These are phyloP conservation scores for Hydriomena furcata DNA, from an alignment of 2,888 invertebrate species.

Conservation along the genomic window DNA sequence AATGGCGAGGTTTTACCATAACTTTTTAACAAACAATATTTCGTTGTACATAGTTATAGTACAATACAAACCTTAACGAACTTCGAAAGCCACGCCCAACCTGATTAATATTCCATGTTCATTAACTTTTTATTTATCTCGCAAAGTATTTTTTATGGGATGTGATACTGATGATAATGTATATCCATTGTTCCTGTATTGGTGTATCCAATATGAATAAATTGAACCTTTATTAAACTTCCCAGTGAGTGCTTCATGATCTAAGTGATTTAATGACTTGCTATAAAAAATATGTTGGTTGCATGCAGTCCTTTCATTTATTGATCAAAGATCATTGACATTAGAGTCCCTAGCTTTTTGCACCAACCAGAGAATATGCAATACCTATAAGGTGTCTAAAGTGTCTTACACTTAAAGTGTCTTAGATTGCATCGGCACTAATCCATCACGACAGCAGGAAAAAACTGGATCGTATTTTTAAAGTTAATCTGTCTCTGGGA, in stretches of 20 bases:
- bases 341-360: constrained; percentile 10
- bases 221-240: constrained; percentile 18
- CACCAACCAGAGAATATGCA: background rate
- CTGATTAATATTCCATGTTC: background rate
- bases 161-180: background rate
- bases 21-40: too few relatives aligned
- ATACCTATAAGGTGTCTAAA: too few relatives aligned
- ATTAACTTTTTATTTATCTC: constrained; percentile 2
- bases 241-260: constrained; percentile 20
- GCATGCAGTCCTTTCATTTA: constrained; percentile 26
- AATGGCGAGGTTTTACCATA: too few relatives aligned
- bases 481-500: constrained; percentile 5
- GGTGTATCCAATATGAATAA: constrained; percentile 8
- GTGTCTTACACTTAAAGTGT: constrained; percentile 23
- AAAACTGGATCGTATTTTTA: constrained; percentile 11
- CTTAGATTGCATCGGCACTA: constrained; percentile 19
- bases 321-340: constrained; percentile 34
- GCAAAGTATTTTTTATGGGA: background rate
- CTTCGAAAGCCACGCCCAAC: background rate
- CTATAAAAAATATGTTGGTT: constrained; percentile 29
- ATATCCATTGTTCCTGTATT: too few relatives aligned
- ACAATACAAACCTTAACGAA: background rate
- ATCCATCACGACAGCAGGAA: constrained; percentile 27
- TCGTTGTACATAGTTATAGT: too few relatives aligned
- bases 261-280: constrained; percentile 33